Evolutionary conservation across 2,888 invertebrate species (phyloP).

Genomic region (Cerastis rubricosa): DNA sequence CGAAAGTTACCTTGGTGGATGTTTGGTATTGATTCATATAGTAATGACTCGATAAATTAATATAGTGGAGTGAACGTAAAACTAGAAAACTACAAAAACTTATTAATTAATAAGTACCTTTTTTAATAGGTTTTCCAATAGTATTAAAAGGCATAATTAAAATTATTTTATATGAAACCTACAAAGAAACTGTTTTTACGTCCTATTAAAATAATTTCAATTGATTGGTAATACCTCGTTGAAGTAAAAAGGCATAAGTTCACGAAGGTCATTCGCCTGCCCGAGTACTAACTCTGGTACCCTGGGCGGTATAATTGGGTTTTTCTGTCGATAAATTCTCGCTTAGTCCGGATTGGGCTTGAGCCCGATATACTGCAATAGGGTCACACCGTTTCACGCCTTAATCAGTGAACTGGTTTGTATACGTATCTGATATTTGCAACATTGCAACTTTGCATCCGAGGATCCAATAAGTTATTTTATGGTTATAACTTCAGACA

Average conservation of each 20-base stretch:
- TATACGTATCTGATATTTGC: neutral
- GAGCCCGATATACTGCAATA: conserved; percentile 24
- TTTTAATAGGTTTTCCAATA: neutral
- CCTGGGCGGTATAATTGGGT: conserved; percentile 36
- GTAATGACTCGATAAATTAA: no score
- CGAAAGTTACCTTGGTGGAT: neutral
- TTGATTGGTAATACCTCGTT: neutral
- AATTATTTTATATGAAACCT: neutral
- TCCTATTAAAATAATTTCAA: neutral
- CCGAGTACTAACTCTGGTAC: neutral
- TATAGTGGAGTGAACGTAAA: neutral
- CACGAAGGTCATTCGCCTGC: conserved; percentile 24
- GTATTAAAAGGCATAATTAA: neutral
- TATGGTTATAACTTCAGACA: conserved; percentile 21
- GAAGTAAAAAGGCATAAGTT: conserved; percentile 23
- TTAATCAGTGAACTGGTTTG: conserved; percentile 24
- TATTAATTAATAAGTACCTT: no score
- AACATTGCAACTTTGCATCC: conserved; percentile 16
- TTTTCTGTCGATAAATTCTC: conserved; percentile 41
- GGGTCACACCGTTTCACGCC: conserved; percentile 22
- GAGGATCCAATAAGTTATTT: conserved; percentile 15
- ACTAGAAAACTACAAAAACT: neutral
- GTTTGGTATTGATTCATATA: neutral
- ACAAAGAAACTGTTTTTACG: neutral
- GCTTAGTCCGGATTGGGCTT: conserved; percentile 36